phyloP scores from a whole-genome alignment of 1,140 invertebrate genomes.

The Panonychus citri region DNA sequence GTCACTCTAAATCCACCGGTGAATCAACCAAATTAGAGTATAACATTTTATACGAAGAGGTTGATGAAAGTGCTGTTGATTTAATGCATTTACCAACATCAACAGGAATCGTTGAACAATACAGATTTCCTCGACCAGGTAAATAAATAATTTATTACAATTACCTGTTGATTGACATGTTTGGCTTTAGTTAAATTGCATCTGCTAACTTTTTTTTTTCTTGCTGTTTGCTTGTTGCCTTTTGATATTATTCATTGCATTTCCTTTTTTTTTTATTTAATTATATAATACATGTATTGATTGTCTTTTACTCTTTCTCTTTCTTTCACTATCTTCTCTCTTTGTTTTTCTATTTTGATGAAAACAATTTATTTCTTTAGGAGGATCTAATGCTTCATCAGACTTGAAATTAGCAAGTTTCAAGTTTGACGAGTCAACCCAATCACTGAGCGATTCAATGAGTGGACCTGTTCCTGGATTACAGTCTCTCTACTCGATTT shows the following conservation, averaged over 20 bases:
- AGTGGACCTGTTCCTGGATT: constrained; percentile 34
- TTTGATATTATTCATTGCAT: neutral
- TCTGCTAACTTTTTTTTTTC: neutral
- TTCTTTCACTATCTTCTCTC: no score
- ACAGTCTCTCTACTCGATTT: constrained; percentile 39
- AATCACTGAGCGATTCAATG: neutral
- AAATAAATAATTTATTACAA: neutral
- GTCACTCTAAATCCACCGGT: constrained; percentile 10
- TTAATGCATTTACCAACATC: constrained; percentile 65
- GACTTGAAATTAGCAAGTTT: constrained; percentile 8
- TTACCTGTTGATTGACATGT: neutral
- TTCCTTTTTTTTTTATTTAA: no score
- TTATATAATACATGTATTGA: no score
- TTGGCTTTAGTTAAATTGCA: no score
- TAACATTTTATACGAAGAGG: constrained; percentile 82
- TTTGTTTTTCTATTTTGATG: neutral
- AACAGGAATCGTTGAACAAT: constrained; percentile 55
- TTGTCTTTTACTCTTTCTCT: no score
- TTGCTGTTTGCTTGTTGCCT: neutral
- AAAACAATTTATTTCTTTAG: no score
- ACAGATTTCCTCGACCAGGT: constrained; percentile 73
- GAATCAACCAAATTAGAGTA: constrained; percentile 35
- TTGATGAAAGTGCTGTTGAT: constrained; percentile 80
- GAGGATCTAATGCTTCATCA: constrained; percentile 9
- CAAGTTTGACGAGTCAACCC: neutral